Evolutionary conservation across 2,888 invertebrate genomes (phyloP).

Genomic region (Pristionchus arcanus): DNA sequence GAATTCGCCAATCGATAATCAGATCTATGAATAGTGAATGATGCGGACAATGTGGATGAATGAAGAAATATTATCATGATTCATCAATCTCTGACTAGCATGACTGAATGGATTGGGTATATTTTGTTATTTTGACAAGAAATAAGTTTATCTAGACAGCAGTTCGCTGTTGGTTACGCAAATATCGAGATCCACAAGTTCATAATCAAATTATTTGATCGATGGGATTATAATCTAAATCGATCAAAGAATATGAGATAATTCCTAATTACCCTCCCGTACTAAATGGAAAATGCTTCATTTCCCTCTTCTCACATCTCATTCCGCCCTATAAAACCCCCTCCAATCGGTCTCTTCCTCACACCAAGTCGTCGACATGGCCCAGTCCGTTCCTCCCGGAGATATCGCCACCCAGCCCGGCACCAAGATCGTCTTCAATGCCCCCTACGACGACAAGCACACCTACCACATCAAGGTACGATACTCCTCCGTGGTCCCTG

Average conservation of each 20-base stretch:
- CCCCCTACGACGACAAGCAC: conserved; percentile 39
- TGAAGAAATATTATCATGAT: too few relatives aligned
- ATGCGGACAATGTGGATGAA: not conserved
- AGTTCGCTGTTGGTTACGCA: too few relatives aligned
- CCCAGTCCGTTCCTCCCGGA: conserved; percentile 40
- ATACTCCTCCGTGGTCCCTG: not conserved
- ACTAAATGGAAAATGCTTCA: not conserved
- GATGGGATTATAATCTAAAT: not conserved
- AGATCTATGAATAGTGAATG: not conserved
- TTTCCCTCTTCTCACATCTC: not conserved
- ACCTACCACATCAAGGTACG: conserved; percentile 43
- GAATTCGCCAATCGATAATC: conserved; percentile 7
- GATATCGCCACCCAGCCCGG: conserved; percentile 14
- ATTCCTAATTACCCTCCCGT: not conserved
- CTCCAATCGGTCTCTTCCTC: not conserved
- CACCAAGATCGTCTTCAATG: conserved; percentile 43
- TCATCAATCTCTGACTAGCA: too few relatives aligned
- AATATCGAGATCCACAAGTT: too few relatives aligned
- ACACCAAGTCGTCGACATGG: conserved; percentile 34
- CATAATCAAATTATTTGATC: too few relatives aligned
- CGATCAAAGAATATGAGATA: not conserved
- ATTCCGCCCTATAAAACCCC: not conserved
- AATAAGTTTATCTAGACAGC: too few relatives aligned
- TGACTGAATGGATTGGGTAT: too few relatives aligned
- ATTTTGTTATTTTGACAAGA: too few relatives aligned